Evolutionary conservation across 1,140 invertebrate species (phyloP).

Genomic region (Formica selysi): DNA sequence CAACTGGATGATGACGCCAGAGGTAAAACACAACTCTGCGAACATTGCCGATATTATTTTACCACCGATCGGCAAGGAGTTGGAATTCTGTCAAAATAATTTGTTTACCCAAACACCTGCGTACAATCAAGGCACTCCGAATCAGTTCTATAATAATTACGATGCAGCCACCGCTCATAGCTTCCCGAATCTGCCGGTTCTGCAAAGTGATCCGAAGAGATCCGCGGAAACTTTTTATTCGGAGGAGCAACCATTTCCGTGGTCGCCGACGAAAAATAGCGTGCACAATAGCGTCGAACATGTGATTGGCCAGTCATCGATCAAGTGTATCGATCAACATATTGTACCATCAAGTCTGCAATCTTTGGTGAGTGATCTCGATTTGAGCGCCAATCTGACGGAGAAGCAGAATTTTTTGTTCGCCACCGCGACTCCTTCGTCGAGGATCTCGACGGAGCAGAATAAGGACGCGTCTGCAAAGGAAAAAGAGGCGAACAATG

Average conservation of each 20-base stretch:
- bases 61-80: conserved; percentile 84
- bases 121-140: conserved; percentile 83
- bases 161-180: conserved; percentile 81
- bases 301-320: conserved; percentile 79
- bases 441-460: conserved; percentile 74
- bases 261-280: conserved; percentile 87
- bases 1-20: conserved; percentile 90
- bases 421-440: conserved; percentile 76
- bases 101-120: conserved; percentile 82
- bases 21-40: conserved; percentile 83
- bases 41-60: conserved; percentile 83
- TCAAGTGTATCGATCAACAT: conserved; percentile 83
- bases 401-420: conserved; percentile 85
- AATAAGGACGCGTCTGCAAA: conserved; percentile 77
- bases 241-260: conserved; percentile 87
- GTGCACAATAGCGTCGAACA: conserved; percentile 78
- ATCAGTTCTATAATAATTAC: conserved; percentile 86
- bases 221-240: conserved; percentile 81
- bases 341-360: conserved; percentile 87
- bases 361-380: conserved; percentile 88
- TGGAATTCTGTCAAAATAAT: conserved; percentile 85
- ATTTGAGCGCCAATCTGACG: conserved; percentile 85
- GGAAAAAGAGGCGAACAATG: conserved; percentile 78
- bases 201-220: conserved; percentile 82
- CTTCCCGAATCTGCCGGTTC: conserved; percentile 82